Evolutionary conservation across 2,797 vertebrate genomes (phyloP), one percentile per base, ranked within the genome.

Genomic region (Sebastes nivosus): DNA sequence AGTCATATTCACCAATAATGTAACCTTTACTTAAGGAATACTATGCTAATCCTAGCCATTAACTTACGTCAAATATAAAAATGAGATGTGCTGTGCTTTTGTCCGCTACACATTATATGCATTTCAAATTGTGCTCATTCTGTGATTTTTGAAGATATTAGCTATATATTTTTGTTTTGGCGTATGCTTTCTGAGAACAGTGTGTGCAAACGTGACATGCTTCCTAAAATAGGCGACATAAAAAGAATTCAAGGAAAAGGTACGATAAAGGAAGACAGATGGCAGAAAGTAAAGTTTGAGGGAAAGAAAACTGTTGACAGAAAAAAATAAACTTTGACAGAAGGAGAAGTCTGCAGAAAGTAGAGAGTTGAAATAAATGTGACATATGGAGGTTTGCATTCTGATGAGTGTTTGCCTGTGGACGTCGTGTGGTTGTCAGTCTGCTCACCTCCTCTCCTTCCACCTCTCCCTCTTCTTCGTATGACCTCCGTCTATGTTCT

Each of bases 391-490:
- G 90, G 88, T 93, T 90, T 94, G 93, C 86, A 87, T 92, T 94
- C 84, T 89, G 89, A 86, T 94, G 87, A 91, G 82, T 95, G 92
- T 95, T 46, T 93, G 87, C 91, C 87, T 94, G 94, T 95, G 86
- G 89, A 88, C 75, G 84, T 95, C 86, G 38, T 93, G 90, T 96
- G 90, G 83, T 93, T 94, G 93, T 94, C 83, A 74, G 87, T 92
- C 89, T 90, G 87, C 87, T 87, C 91, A 87, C 92, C 82, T 85
- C 86, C 84, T 91, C 86, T 92, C 82, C 91, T 85, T 91, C 80
- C 89, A 90, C 90, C 80, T 87, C 87, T 93, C 87, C 92, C 86
- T 88, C 83, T 91, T 89, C 86, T 86, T 87, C 78, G 83, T 93
- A 79, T 69, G 77, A 86, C 87, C 86, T 86, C 63, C 77, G 76